Evolutionary conservation across 1,140 invertebrate genomes (phyloP), one percentile per base, ranked within the genome.

Genomic region (Condylostylus longicornis): DNA sequence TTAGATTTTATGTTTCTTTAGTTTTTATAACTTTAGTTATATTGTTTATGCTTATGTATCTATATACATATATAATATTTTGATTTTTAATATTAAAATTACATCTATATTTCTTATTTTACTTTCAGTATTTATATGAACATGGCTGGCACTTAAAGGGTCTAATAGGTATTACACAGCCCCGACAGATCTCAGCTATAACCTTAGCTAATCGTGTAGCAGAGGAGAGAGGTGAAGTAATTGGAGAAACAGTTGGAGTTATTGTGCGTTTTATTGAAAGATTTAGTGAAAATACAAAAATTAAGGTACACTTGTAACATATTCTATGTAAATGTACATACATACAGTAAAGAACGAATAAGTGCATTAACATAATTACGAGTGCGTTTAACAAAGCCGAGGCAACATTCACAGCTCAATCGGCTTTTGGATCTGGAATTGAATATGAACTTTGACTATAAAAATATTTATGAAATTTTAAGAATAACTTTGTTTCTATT

Each of bases 191-290:
- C 3, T 88, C 93, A 2, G 87, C 86, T 0, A 79, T 91, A 6
- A 79, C 87, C 9, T 66, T 99, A 22, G 90, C 94, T 2, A 73
- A 68, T 40, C 67, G 95, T 29, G 89, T 98, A 10, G 82, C 91
- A 0, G 81, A 91, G 51, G 95, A 99, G 67, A 73, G 74, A 13
- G 82, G 80, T 2, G 73, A 72, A 20, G 52, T 76, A 17, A 59
- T 93, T 0, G 86, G 89, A 1, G 69, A 78, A n/a, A 67, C 72
- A 37, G 88, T 98, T 13, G 95, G 95, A 0, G 98, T 96, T 61
- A 72, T 77, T 2, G 89, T 98, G 41, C 72, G 90, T 20, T 98
- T 98, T 65, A 83, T 94, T 53, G 77, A 90, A 35, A 75, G 75
- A 37, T 74, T 69, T 20, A 71, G 72, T 30, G 58, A 65, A 3